Evolutionary conservation across 2,888 invertebrate genomes (phyloP).

Genomic region (Melanostoma scalare): DNA sequence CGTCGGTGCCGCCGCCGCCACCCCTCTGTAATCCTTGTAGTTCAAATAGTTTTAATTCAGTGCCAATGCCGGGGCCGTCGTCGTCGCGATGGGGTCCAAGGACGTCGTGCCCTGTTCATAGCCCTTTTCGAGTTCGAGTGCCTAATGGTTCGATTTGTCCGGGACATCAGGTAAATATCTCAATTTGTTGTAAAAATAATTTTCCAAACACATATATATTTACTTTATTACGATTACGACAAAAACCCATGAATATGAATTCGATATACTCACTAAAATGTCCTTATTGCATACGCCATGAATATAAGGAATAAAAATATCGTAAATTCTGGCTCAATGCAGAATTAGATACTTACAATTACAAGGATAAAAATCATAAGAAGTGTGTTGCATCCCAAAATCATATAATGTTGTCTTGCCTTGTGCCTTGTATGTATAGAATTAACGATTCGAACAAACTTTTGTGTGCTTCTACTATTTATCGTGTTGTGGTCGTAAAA

Average conservation of each 20-base stretch:
- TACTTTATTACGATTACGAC: not conserved
- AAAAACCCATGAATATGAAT: too few species aligned
- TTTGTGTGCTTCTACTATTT: slow-evolving; percentile 17
- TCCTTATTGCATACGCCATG: not conserved
- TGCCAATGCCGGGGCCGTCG: slow-evolving; percentile 81
- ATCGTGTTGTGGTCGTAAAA: slow-evolving; percentile 25
- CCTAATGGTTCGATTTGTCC: slow-evolving; percentile 82
- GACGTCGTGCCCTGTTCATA: slow-evolving; percentile 82
- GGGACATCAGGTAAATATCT: slow-evolving; percentile 82
- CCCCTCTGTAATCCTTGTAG: slow-evolving; percentile 82
- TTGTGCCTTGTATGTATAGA: not conserved
- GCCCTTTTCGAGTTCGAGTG: slow-evolving; percentile 82
- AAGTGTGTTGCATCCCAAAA: slow-evolving; percentile 11
- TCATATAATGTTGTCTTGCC: not conserved
- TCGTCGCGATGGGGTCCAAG: slow-evolving; percentile 82
- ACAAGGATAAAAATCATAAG: slow-evolving; percentile 1
- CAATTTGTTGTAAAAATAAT: not conserved
- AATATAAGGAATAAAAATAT: slow-evolving; percentile 31
- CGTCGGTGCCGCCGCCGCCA: slow-evolving; percentile 80
- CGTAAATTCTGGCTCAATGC: slow-evolving; percentile 14
- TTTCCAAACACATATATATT: not conserved
- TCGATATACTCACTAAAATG: not conserved
- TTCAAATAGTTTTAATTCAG: slow-evolving; percentile 81
- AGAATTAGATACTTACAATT: slow-evolving; percentile 3
- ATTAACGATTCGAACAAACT: slow-evolving; percentile 30